Evolutionary conservation across 2,888 invertebrate species (phyloP), one percentile per base, ranked within the genome.

Genomic region (Mythimna lalbum): DNA sequence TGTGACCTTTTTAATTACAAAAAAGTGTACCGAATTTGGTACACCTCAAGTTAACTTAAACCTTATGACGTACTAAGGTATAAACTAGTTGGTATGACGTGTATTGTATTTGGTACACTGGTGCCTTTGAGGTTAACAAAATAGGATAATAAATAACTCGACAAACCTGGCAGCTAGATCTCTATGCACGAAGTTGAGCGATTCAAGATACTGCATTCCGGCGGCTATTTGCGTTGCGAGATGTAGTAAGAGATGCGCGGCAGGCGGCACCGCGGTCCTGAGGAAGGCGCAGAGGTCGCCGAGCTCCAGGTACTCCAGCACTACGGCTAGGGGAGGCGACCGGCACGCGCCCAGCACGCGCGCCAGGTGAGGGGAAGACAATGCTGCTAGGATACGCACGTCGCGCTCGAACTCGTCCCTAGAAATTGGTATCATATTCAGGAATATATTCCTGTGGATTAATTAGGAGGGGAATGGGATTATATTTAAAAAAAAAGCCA

Each of bases 181-280:
- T 60, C 99, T 97, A 92, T 99, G 99, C 62, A 99, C 98, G 91
- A 99, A 98, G 94, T 98, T 98, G 82, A 98, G 96, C 61, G 98
- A 97, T 94, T 99, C 99, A 87, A 99, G 95, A 92, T 99, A 99
- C 88, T 98, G 97, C 98, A 99, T 98, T 19, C 99, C 99, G 5
- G 98, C 98, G 2, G 99, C 98, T 80, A 99, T 97, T 93, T 99
- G 98, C 98, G 97, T 97, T 59, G 98, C 98, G 93, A 98, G 97
- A 93, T 98, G 98, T 81, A 98, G 96, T 89, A 98, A 96, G 43
- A 97, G 96, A 64, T 96, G 95, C 86, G 97, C 97, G 0, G 92
- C 96, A 82, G 98, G 97, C 60, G 97, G 97, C 86, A 98, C 97
- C 19, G 97, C 97, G 49, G 97, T 96, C 86, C 98, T 97, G 56